These are phyloP conservation scores for Beaufortia kweichowensis DNA, from an alignment of 2,113 vertebrate genomes.

Conservation along the genomic window DNA sequence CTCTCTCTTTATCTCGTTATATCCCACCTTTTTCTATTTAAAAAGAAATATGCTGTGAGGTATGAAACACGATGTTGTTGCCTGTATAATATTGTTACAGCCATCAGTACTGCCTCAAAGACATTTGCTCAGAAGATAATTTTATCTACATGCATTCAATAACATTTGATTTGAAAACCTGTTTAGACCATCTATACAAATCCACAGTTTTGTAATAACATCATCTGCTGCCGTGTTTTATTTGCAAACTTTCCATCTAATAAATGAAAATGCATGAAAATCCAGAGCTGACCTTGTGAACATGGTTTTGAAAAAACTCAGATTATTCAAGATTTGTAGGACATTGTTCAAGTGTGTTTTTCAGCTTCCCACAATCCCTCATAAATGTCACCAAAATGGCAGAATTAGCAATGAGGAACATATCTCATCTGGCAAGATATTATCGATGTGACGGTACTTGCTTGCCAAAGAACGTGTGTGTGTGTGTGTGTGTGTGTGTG, in stretches of 20 bases:
- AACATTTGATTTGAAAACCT: not conserved
- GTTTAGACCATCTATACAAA: conserved; percentile 2
- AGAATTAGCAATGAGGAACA: conserved; percentile 7
- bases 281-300: not conserved
- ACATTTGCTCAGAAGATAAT: too few species aligned
- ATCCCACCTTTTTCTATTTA: conserved; percentile 39
- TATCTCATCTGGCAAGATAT: not conserved
- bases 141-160: not conserved
- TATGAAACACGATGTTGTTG: too few species aligned
- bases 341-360: not conserved
- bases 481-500: not conserved
- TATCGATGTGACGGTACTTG: not conserved
- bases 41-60: not conserved
- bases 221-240: not conserved
- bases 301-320: not conserved
- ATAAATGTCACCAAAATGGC: conserved; percentile 34
- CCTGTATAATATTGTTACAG: too few species aligned
- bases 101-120: not conserved
- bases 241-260: not conserved
- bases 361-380: conserved; percentile 1
- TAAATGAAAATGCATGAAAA: not conserved
- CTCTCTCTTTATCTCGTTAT: conserved; percentile 13
- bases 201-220: not conserved
- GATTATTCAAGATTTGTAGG: conserved; percentile 23
- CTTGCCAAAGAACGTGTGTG: not conserved